Evolutionary conservation across 1,140 invertebrate species (phyloP).

Genomic region (silkworm (Bombyx mori)): ASM3026992v2 NC_085121.1:12600501-12601000

Average conservation of each 20-base stretch:
- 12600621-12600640: no score
- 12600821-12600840: no score
- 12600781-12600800: no score
- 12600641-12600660: no score
- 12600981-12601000: slow-evolving; percentile 50
- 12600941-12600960: slow-evolving; percentile 73
- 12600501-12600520: slow-evolving; percentile 33
- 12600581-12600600: neutral
- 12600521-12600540: neutral
- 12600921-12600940: slow-evolving; percentile 77
- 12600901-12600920: slow-evolving; percentile 72
- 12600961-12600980: slow-evolving; percentile 37
- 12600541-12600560: neutral
- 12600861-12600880: slow-evolving; percentile 49
- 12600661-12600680: no score
- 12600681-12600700: no score
- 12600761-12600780: neutral
- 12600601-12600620: neutral
- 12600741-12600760: no score
- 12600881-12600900: slow-evolving; percentile 59
- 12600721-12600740: no score
- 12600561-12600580: no score
- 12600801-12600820: no score
- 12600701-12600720: no score
- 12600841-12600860: no score